Conservation (phyloP, 2,113 vertebrate species). For the Cinclus mexicanus region DNA sequence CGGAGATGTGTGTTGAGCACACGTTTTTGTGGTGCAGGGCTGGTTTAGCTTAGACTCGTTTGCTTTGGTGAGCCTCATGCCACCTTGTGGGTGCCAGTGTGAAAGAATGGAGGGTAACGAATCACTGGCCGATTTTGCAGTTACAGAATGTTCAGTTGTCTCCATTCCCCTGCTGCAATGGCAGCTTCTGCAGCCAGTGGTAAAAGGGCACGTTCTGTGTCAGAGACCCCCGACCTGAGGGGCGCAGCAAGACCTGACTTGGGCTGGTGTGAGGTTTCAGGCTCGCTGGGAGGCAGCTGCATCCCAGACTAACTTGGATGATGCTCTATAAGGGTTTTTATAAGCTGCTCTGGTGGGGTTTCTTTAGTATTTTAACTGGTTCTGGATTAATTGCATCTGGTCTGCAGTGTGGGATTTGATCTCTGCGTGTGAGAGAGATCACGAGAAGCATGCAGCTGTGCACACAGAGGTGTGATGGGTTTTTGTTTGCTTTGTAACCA, state of each 20-base stretch:
- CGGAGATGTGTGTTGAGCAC: not conserved
- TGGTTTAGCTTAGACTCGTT: not conserved
- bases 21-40: not conserved
- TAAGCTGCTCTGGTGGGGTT: not conserved
- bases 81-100: not conserved
- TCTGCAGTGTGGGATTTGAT: not conserved
- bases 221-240: accelerated
- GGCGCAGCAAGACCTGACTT: accelerated
- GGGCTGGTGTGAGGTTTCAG: not conserved
- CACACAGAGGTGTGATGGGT: not conserved
- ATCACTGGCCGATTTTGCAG: not conserved
- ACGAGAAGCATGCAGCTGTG: not conserved
- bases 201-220: not conserved
- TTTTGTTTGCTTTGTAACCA: not conserved
- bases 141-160: not conserved
- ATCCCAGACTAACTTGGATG: not conserved
- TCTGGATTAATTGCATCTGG: slow-evolving; percentile 32
- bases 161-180: not conserved
- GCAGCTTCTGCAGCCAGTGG: not conserved
- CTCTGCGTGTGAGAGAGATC: not conserved
- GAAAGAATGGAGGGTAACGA: not conserved
- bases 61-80: not conserved
- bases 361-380: slow-evolving; percentile 10
- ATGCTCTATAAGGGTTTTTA: not conserved
- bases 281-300: not conserved